Conservation (phyloP, 2,797 vertebrate genomes). For the Tolypeutes matacus region DNA sequence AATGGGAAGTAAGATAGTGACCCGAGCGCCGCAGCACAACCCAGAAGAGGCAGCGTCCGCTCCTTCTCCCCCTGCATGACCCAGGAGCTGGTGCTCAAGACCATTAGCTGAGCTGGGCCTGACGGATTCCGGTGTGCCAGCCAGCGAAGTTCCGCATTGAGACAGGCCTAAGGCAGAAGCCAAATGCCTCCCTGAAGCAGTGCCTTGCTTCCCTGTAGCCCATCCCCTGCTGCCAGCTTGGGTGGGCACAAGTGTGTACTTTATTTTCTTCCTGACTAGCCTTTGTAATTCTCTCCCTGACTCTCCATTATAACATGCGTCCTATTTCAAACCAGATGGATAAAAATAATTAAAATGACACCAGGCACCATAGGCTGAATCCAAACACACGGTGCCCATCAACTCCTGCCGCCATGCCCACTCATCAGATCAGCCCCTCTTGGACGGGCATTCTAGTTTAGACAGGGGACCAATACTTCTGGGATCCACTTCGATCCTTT, state of each 20-base stretch:
- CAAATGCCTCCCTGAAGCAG: background rate
- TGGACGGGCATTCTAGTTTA: background rate
- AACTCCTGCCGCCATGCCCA: background rate
- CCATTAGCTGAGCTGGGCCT: background rate
- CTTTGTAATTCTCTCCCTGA: background rate
- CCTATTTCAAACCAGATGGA: background rate
- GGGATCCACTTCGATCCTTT: background rate
- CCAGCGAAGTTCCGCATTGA: background rate
- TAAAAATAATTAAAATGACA: background rate
- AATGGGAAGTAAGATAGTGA: conserved; percentile 40
- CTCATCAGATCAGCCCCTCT: background rate
- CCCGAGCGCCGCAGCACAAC: background rate
- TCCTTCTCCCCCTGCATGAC: background rate
- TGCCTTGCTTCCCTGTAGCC: background rate
- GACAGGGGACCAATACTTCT: background rate
- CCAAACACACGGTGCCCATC: background rate
- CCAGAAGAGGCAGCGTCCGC: background rate
- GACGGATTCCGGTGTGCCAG: background rate
- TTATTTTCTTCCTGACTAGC: background rate
- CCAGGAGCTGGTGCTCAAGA: background rate
- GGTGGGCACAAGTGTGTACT: background rate
- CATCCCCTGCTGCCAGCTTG: background rate
- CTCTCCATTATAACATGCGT: background rate
- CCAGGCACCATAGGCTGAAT: background rate
- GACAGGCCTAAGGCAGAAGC: background rate